Base-by-base conservation (phyloP, 2,113 vertebrate genomes). In the Paracanthobrama guichenoti region DNA sequence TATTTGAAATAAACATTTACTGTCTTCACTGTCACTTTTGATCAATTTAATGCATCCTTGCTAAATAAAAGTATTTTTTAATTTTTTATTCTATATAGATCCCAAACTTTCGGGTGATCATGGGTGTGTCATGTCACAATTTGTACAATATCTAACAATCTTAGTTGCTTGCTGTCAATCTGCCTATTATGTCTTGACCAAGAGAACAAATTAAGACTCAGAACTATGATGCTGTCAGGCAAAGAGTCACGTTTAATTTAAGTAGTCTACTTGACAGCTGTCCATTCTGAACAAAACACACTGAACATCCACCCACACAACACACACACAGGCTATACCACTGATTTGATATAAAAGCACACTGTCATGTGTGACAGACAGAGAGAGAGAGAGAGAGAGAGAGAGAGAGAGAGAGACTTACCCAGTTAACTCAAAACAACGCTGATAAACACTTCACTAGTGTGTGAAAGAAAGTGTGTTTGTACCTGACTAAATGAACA, bases 191-290 rank as follows among this genome's bases (percentile, higher is more conserved):
- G 16, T 79, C 39, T 42, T 26, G 24, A 64, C 6, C 77, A 79
- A 46, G 39, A 62, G 24, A 64, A 28, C n/a, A 64, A 48, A 64
- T 64, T 11, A 48, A 62, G 48, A 64, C 8, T 20, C 18, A 80
- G 42, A 67, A 35, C 12, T 7, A 13, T n/a, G 60, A 80, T 20
- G 78, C 78, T 46, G 26, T 80, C 60, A 79, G 59, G 39, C 77
- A 62, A 73, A 74, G 35, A 79, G 57, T 46, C 78, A 80, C 3
- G 28, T 80, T 80, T 67, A 66, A 66, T 78, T 57, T n/a, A 78
- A 78, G 28, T 39, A 42, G 31, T 77, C 50, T 42, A 78, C 60
- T 64, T 80, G 59, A 80, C 78, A 80, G 78, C 60, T 67, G 60
- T 80, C 78, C 26, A 20, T 80, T 67, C 60, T 66, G 26, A 66